phyloP scores from a whole-genome alignment of 2,113 vertebrate genomes.

The Epinephelus moara region DNA sequence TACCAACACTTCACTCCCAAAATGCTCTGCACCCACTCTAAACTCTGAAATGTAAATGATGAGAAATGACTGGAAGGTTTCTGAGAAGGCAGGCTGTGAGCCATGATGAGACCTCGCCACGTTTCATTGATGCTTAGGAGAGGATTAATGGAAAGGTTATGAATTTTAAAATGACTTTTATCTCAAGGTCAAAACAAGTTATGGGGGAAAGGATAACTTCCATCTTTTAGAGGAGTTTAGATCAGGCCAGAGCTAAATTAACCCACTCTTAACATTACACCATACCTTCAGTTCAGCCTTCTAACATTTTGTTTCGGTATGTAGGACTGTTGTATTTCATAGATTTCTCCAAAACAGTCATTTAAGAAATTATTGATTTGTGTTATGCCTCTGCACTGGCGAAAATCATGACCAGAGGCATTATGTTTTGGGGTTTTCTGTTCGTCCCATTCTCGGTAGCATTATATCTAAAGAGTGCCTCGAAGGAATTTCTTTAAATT shows the following conservation, averaged over 20 bases:
- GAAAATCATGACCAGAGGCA: too few species aligned
- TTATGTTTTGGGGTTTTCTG: too few species aligned
- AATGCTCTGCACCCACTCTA: background rate
- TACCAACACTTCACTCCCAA: background rate
- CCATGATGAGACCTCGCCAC: background rate
- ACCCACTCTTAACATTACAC: background rate
- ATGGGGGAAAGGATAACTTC: too few species aligned
- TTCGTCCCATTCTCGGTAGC: too few species aligned
- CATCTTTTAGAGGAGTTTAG: background rate
- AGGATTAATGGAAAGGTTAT: background rate
- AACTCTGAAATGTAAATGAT: conserved; percentile 19
- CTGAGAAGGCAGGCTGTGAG: background rate
- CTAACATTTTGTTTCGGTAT: too few species aligned
- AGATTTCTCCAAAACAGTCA: too few species aligned
- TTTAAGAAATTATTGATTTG: too few species aligned
- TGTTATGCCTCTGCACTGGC: too few species aligned
- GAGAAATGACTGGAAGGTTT: background rate
- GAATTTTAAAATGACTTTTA: background rate
- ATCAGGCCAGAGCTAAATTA: background rate
- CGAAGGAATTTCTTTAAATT: too few species aligned
- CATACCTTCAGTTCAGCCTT: background rate
- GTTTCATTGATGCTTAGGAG: background rate
- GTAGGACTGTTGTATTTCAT: too few species aligned
- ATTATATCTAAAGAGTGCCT: too few species aligned
- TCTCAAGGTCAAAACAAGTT: background rate